Evolutionary conservation across 2,797 vertebrate species (phyloP).

Genomic region (Gymnodraco acuticeps): DNA sequence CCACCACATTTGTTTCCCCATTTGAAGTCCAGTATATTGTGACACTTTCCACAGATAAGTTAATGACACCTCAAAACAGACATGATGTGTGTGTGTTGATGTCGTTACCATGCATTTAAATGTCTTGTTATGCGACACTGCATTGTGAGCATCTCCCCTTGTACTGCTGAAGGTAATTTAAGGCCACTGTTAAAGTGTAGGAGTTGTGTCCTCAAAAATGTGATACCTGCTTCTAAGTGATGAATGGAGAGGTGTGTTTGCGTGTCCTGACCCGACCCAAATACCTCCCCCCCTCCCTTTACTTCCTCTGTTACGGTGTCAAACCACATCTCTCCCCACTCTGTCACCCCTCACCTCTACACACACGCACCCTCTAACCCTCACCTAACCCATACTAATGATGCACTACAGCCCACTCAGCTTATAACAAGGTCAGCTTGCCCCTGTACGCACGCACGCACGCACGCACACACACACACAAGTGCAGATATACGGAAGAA

Average conservation of each 20-base stretch:
- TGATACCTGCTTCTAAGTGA: constrained; percentile 36
- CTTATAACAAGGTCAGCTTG: constrained; percentile 81
- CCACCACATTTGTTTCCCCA: not conserved
- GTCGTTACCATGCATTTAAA: constrained; percentile 12
- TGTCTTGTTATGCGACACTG: constrained; percentile 40
- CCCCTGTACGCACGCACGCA: constrained; percentile 42
- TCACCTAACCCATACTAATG: constrained; percentile 80
- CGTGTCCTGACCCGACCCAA: constrained; percentile 66
- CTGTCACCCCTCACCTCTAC: constrained; percentile 51
- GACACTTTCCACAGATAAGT: not conserved
- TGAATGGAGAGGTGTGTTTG: constrained; percentile 22
- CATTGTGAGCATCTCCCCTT: constrained; percentile 48
- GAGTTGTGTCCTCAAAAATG: constrained; percentile 45
- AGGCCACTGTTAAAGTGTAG: constrained; percentile 40
- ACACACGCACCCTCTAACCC: constrained; percentile 58
- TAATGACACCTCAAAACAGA: not conserved
- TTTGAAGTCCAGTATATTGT: constrained; percentile 16
- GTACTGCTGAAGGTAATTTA: constrained; percentile 49
- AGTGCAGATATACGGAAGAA: constrained; percentile 10
- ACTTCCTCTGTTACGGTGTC: constrained; percentile 39
- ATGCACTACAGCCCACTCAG: constrained; percentile 75
- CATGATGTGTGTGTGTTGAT: not conserved
- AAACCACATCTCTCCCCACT: constrained; percentile 38
- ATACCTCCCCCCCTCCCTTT: constrained; percentile 3
- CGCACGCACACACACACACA: not conserved